phyloP scores from a whole-genome alignment of 2,797 vertebrate genomes.

The Varecia variegata region DNA sequence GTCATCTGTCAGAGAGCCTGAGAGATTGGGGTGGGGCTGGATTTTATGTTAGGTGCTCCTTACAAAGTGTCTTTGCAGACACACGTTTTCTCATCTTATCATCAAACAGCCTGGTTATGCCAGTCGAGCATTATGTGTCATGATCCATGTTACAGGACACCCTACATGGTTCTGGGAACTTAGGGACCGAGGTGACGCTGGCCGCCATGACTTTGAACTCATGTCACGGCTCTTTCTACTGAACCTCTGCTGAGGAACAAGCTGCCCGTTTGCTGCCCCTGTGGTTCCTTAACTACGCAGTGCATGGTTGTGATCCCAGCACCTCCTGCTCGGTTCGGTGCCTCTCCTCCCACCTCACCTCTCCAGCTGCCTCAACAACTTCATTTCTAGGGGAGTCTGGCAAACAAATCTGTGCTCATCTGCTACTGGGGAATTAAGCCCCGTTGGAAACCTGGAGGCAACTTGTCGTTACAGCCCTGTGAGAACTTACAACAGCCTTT shows the following conservation, averaged over 20 bases:
- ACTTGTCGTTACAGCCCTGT: not conserved
- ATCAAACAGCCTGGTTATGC: not conserved
- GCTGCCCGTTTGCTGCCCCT: not conserved
- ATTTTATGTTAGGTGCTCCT: not conserved
- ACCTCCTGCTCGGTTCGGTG: not conserved
- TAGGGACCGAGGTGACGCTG: accelerated
- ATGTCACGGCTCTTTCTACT: not conserved
- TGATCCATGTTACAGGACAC: not conserved
- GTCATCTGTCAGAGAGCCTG: not conserved
- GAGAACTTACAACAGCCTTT: not conserved
- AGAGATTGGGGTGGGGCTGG: not conserved
- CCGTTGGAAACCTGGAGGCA: not conserved
- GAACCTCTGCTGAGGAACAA: not conserved
- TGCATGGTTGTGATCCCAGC: too few species aligned
- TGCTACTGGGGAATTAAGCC: not conserved
- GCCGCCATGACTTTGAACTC: not conserved
- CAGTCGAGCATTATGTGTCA: not conserved
- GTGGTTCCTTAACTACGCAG: not conserved
- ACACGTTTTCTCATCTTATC: not conserved
- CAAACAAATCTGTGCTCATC: not conserved
- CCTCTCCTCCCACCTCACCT: not conserved
- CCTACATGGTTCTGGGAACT: not conserved
- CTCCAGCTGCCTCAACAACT: not conserved
- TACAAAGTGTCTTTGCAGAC: not conserved
- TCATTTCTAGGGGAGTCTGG: not conserved